Conservation (phyloP, 2,888 invertebrate species). For the Lasiommata megera region DNA sequence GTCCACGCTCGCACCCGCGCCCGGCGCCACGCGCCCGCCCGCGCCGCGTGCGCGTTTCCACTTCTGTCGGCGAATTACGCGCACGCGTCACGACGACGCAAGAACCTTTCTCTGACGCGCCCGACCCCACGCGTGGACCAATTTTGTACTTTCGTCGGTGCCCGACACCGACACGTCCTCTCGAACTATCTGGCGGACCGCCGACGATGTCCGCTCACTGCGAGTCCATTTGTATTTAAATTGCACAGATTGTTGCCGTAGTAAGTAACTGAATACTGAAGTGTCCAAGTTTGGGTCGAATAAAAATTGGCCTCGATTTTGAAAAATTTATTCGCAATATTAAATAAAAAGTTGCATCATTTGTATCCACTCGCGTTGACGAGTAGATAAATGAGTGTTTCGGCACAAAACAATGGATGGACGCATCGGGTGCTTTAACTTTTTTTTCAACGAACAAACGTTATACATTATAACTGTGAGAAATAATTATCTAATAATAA, state of each 20-base stretch:
- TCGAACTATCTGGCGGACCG: conserved; percentile 52
- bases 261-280: conserved; percentile 42
- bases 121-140: conserved; percentile 65
- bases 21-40: conserved; percentile 44
- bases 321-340: conserved; percentile 29
- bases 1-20: conserved; percentile 33
- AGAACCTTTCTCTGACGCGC: conserved; percentile 68
- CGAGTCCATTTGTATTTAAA: conserved; percentile 65
- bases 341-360: conserved; percentile 2
- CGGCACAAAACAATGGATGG: conserved; percentile 54
- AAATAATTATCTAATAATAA: neutral
- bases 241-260: conserved; percentile 54
- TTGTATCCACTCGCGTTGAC: neutral
- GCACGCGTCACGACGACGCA: conserved; percentile 60
- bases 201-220: conserved; percentile 46
- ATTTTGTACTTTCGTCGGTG: conserved; percentile 72
- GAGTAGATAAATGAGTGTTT: conserved; percentile 29
- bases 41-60: conserved; percentile 62
- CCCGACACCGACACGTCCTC: conserved; percentile 66
- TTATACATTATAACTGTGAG: conserved; percentile 45
- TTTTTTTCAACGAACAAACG: conserved; percentile 54
- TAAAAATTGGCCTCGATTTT: conserved; percentile 38
- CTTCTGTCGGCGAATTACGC: conserved; percentile 69
- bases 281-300: conserved; percentile 50
- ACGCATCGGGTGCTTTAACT: conserved; percentile 70